phyloP scores from a whole-genome alignment of 2,113 vertebrate genomes.

The Macheiramphus alcinus region DNA sequence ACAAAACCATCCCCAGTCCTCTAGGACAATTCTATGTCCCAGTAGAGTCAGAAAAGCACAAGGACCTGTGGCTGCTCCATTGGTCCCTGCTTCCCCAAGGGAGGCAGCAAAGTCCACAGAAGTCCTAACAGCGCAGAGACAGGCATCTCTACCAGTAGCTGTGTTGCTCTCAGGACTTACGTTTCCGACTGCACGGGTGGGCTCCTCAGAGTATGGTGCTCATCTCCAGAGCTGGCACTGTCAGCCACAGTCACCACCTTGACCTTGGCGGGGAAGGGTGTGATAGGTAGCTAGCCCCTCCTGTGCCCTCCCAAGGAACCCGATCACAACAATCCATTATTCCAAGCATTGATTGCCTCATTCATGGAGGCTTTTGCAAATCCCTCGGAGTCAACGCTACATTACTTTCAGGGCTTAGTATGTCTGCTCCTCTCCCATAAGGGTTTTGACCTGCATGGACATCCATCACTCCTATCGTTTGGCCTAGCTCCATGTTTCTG shows the following conservation, averaged over 20 bases:
- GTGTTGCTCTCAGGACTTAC: not conserved
- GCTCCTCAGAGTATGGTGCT: not conserved
- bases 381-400: not conserved
- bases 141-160: not conserved
- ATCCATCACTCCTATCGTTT: not conserved
- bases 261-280: not conserved
- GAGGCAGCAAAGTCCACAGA: not conserved
- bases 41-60: not conserved
- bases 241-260: not conserved
- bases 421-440: not conserved
- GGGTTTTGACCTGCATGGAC: not conserved
- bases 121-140: not conserved
- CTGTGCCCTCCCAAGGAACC: not conserved
- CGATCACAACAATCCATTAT: not conserved
- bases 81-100: not conserved
- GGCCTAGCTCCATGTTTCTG: not conserved
- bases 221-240: not conserved
- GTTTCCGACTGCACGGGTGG: fast-evolving
- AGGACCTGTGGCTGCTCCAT: not conserved
- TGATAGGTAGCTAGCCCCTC: not conserved
- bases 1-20: not conserved
- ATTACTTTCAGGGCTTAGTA: not conserved
- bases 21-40: not conserved
- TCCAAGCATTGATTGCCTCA: not conserved
- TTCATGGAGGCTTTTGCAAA: not conserved